Evolutionary conservation across 2,888 invertebrate genomes (phyloP), one percentile per base, ranked within the genome.

Genomic region (Sinohyriopsis cumingii): DNA sequence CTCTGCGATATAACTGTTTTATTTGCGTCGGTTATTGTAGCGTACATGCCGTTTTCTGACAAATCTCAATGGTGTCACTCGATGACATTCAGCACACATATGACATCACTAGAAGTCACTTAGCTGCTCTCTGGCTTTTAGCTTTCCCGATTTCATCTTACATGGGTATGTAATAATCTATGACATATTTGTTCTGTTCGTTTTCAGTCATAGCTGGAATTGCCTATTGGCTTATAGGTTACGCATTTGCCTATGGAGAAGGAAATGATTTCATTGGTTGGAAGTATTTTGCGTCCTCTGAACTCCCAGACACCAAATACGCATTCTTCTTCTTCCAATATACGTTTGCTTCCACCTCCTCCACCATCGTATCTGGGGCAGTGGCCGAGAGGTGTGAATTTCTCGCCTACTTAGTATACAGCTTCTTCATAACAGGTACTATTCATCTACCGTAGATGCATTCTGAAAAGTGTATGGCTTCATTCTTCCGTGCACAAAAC

Each of bases 341-440:
- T 80, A 91, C 91, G 15, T 92, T 92, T 79, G 92, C 92, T 0
- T 92, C 92, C 25, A 92, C 92, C 0, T 91, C 92, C 1, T 91
- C 92, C 33, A 92, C 92, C 54, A 92, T 92, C 65, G 90, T 92
- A 5, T 91, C 91, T 0, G 92, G 92, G 1, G 91, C 92, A 0
- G 90, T 92, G 57, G 92, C 92, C 0, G 92, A 92, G 82, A 77
- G 92, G 65, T 92, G 92, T 79, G 91, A 91, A 76, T 92, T 92
- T 80, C 81, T 89, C 19, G 91, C 92, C 56, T 92, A 92, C 83
- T 87, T 92, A 70, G 86, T 90, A 56, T 92, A 92, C 87, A 92
- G 91, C 75, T 84, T 90, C 25, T 79, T 91, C 55, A 90, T 92
- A 54, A 91, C 92, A 71, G 91, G 92, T 92, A 76, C 69, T 77